Evolutionary conservation across 2,888 invertebrate genomes (phyloP).

Genomic region (Pammene aurita): DNA sequence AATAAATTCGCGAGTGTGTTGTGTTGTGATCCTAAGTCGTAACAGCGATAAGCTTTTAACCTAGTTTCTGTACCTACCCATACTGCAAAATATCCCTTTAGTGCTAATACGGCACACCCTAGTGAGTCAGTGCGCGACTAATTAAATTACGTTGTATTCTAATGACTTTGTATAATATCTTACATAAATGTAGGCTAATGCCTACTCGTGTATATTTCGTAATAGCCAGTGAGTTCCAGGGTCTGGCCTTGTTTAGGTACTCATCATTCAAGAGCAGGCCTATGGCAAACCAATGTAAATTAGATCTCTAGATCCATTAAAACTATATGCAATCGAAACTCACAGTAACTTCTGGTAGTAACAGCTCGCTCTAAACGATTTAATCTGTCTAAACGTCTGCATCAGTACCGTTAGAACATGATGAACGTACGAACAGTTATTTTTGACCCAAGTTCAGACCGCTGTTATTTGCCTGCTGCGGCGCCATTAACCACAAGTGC

Average conservation of each 20-base stretch:
- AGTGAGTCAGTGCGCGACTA: conserved; percentile 53
- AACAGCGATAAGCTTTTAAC: conserved; percentile 74
- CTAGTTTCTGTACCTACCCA: conserved; percentile 56
- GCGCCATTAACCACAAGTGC: conserved; percentile 45
- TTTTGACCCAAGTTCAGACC: conserved; percentile 50
- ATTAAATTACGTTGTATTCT: conserved; percentile 45
- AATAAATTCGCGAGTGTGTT: conserved; percentile 3
- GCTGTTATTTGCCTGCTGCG: conserved; percentile 45
- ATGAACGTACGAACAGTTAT: conserved; percentile 49
- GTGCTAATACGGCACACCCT: conserved; percentile 53
- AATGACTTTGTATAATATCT: conserved; percentile 16
- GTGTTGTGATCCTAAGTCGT: conserved; percentile 46
- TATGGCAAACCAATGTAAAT: background rate
- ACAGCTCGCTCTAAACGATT: conserved; percentile 14
- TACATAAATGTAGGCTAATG: conserved; percentile 10
- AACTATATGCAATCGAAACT: background rate
- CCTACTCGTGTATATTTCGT: background rate
- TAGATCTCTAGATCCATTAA: background rate
- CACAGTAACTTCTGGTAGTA: background rate
- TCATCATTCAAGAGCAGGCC: background rate
- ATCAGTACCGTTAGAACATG: conserved; percentile 45
- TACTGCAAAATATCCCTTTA: conserved; percentile 65
- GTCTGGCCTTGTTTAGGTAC: background rate
- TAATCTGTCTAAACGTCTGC: conserved; percentile 40
- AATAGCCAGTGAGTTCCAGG: conserved; percentile 1